Conservation (phyloP, 2,888 invertebrate species). For the Blastobasis adustella region DNA sequence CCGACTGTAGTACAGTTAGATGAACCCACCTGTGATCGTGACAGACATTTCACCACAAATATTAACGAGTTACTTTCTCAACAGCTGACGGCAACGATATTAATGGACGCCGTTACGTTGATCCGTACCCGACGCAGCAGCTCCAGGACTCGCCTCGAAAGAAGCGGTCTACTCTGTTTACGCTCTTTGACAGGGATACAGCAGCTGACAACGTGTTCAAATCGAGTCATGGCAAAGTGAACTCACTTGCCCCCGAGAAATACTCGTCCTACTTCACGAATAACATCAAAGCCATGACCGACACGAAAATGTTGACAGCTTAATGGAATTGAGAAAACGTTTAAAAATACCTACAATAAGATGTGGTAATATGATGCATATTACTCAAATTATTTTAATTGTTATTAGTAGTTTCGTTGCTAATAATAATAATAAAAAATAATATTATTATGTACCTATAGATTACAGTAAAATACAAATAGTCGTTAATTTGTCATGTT, state of each 20-base stretch:
- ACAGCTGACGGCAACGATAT: constrained; percentile 69
- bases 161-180: constrained; percentile 53
- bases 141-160: constrained; percentile 63
- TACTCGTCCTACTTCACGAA: constrained; percentile 60
- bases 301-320: not conserved
- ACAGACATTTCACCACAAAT: no score
- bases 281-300: constrained; percentile 7
- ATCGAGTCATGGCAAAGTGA: constrained; percentile 42
- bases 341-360: no score
- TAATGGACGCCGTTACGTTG: constrained; percentile 58
- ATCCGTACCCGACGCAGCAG: constrained; percentile 63
- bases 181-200: constrained; percentile 37
- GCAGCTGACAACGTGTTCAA: constrained; percentile 28
- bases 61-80: constrained; percentile 37
- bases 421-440: no score
- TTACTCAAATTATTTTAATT: not conserved
- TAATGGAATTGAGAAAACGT: no score
- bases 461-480: no score
- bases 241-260: constrained; percentile 54
- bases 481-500: no score
- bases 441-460: no score
- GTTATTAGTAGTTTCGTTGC: not conserved
- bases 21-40: no score
- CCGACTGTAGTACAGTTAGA: no score
- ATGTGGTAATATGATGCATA: no score